These are phyloP conservation scores for Drosophila equinoxialis DNA, from an alignment of 1,140 invertebrate species.

Conservation along the genomic window DNA sequence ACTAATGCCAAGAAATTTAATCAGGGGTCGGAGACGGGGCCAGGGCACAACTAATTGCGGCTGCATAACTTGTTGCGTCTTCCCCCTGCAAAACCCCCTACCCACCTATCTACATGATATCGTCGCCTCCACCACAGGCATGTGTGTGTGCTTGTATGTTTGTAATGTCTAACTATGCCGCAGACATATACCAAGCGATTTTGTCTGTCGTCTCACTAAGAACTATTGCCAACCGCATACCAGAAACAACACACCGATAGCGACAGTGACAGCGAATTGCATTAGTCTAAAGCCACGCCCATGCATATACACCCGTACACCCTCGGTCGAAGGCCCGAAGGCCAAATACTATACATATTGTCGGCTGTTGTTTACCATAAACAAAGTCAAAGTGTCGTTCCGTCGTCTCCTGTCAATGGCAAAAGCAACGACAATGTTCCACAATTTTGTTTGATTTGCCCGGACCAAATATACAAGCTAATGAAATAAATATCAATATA, in stretches of 20 bases:
- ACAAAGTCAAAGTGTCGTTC: constrained; percentile 75
- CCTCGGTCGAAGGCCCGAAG: constrained; percentile 36
- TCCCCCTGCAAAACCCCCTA: constrained; percentile 29
- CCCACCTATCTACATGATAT: constrained; percentile 29
- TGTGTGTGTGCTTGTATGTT: neutral
- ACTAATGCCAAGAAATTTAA: constrained; percentile 78
- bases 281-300: constrained; percentile 42
- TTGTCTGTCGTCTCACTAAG: constrained; percentile 63
- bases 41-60: constrained; percentile 76
- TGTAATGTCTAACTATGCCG: constrained; percentile 46
- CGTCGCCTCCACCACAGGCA: constrained; percentile 22
- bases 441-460: constrained; percentile 26
- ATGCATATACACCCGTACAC: constrained; percentile 3
- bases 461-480: constrained; percentile 30
- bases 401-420: constrained; percentile 49
- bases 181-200: constrained; percentile 43
- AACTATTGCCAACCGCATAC: constrained; percentile 49
- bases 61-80: constrained; percentile 74
- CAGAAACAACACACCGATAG: constrained; percentile 52
- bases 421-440: constrained; percentile 17
- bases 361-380: constrained; percentile 71
- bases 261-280: constrained; percentile 65
- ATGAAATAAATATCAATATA: constrained; percentile 52
- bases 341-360: constrained; percentile 47
- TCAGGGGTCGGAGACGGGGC: constrained; percentile 59